These are phyloP conservation scores for Acestrorhynchus altus DNA, from an alignment of 2,797 vertebrate genomes.

Conservation along the genomic window DNA sequence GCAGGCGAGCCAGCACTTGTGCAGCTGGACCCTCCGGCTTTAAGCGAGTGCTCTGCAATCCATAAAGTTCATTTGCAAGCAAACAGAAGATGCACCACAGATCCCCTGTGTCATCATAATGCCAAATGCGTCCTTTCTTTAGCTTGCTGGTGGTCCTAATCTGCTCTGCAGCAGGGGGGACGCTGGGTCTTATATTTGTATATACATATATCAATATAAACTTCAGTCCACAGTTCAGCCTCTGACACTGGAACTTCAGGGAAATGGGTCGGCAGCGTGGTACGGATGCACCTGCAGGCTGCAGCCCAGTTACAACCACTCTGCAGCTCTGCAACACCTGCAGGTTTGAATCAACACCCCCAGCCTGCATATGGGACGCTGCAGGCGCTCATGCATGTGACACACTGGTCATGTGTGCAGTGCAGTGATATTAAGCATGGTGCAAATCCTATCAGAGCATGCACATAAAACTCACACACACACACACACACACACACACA, in stretches of 20 bases:
- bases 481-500: no score
- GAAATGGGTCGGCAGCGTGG: background rate
- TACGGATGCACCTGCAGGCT: background rate
- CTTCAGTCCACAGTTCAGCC: background rate
- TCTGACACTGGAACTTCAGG: background rate
- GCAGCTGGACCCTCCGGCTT: background rate
- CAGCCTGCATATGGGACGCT: background rate
- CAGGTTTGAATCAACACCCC: background rate
- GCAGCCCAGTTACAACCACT: background rate
- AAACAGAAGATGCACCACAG: background rate
- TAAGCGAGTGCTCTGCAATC: conserved; percentile 10
- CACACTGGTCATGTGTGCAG: no score
- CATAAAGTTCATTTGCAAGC: conserved; percentile 20
- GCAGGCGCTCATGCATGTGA: background rate
- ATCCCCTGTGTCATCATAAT: conserved; percentile 28
- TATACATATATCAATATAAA: no score
- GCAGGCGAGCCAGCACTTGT: background rate
- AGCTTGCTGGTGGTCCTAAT: background rate
- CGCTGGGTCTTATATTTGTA: background rate
- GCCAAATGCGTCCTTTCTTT: conserved; percentile 10
- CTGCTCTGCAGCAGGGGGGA: background rate
- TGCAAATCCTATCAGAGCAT: background rate
- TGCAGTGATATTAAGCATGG: background rate
- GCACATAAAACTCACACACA: no score
- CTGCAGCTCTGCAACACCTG: background rate